These are phyloP conservation scores for Odiellus spinosus DNA, from an alignment of 2,888 invertebrate genomes.

Conservation along the genomic window DNA sequence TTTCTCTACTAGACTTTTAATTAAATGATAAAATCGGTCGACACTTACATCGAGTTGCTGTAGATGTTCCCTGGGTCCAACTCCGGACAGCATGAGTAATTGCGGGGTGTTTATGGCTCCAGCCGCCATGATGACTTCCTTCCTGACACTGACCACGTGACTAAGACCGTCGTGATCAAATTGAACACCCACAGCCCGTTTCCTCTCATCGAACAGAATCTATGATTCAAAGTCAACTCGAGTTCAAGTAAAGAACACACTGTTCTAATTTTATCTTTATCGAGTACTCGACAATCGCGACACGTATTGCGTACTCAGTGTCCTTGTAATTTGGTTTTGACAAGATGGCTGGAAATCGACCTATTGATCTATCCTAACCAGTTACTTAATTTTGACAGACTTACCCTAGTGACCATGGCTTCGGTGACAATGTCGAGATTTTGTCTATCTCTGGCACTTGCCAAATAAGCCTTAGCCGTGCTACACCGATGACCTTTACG, in stretches of 20 bases:
- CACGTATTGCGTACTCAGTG: too few relatives aligned
- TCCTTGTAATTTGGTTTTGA: too few relatives aligned
- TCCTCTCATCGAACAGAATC: constrained; percentile 51
- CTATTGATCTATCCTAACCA: too few relatives aligned
- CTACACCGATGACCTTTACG: constrained; percentile 28
- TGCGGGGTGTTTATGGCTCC: constrained; percentile 30
- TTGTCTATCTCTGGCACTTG: constrained; percentile 29
- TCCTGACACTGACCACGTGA: constrained; percentile 25
- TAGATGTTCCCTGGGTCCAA: constrained; percentile 29
- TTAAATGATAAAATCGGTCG: background rate
- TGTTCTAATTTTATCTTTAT: too few relatives aligned
- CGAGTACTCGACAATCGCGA: too few relatives aligned
- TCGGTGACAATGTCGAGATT: constrained; percentile 47
- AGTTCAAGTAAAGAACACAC: too few relatives aligned
- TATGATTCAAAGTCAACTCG: too few relatives aligned
- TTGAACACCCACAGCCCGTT: constrained; percentile 41
- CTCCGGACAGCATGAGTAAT: constrained; percentile 25
- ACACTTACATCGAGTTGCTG: constrained; percentile 24
- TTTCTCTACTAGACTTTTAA: too few relatives aligned
- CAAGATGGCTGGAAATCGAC: too few relatives aligned
- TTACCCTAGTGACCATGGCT: constrained; percentile 23
- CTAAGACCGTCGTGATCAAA: constrained; percentile 17
- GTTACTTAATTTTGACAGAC: too few relatives aligned
- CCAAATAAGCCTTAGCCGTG: constrained; percentile 27
- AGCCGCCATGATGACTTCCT: constrained; percentile 21